These are phyloP conservation scores for Vombatus ursinus DNA, from an alignment of 2,113 vertebrate genomes.

Conservation along the genomic window DNA sequence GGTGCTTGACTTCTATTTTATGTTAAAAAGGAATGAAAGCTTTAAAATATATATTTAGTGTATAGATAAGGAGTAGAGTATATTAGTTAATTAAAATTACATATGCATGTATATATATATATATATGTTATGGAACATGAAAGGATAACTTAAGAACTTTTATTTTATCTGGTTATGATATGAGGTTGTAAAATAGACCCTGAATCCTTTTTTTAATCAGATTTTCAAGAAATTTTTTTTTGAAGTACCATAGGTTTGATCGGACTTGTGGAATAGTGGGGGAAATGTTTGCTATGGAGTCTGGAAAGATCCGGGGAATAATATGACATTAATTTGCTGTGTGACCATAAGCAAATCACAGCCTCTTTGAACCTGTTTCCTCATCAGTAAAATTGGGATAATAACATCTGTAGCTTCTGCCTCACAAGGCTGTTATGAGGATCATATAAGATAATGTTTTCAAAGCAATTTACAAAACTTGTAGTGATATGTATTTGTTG, in stretches of 20 bases:
- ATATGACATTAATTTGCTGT: not conserved
- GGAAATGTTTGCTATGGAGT: not conserved
- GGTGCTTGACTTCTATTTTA: conserved; percentile 65
- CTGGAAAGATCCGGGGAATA: not conserved
- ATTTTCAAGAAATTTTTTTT: conserved; percentile 9
- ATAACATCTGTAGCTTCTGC: conserved; percentile 8
- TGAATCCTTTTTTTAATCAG: not conserved
- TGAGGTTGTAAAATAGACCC: not conserved
- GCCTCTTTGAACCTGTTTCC: not conserved
- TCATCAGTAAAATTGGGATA: not conserved
- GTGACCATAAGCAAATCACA: not conserved
- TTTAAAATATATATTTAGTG: not conserved
- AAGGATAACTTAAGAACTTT: not conserved
- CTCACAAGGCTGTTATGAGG: not conserved
- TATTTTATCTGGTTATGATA: not conserved
- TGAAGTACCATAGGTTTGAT: not conserved
- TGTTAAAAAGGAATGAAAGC: conserved; percentile 24
- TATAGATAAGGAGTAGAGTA: not conserved
- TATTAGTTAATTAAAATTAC: conserved; percentile 10
- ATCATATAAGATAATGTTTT: not conserved
- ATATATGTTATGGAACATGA: not conserved
- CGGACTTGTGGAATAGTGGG: not conserved
- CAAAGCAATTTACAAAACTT: not conserved
- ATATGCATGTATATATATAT: no score
- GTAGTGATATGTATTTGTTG: not conserved